Conservation (phyloP, 2,113 vertebrate genomes). For the Dipodomys spectabilis region DNA sequence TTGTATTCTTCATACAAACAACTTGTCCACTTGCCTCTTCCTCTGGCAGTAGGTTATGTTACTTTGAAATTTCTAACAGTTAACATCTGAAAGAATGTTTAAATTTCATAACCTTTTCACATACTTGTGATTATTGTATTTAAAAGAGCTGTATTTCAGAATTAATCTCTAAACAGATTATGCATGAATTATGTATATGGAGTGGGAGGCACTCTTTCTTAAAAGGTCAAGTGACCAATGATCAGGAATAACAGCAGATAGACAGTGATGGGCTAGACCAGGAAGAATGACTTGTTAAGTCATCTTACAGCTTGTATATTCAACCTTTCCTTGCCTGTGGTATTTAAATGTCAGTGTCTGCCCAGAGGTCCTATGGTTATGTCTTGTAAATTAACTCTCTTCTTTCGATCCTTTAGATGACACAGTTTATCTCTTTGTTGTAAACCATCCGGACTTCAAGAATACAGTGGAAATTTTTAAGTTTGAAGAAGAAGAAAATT, state of each 20-base stretch:
- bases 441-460: slow-evolving; percentile 92
- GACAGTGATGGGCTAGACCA: slow-evolving; percentile 9
- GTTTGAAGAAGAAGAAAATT: slow-evolving; percentile 90
- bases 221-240: slow-evolving; percentile 71
- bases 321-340: slow-evolving; percentile 57
- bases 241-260: slow-evolving; percentile 61
- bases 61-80: slow-evolving; percentile 57
- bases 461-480: slow-evolving; percentile 94
- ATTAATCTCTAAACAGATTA: slow-evolving; percentile 61
- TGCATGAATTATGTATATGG: slow-evolving; percentile 57
- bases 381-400: slow-evolving; percentile 64
- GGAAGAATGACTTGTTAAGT: slow-evolving; percentile 38
- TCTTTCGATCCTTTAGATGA: slow-evolving; percentile 86
- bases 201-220: slow-evolving; percentile 51
- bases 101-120: slow-evolving; percentile 63
- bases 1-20: slow-evolving; percentile 15
- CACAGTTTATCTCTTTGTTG: slow-evolving; percentile 93
- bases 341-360: slow-evolving; percentile 71
- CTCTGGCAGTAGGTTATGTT: not conserved
- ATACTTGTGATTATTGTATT: slow-evolving; percentile 38
- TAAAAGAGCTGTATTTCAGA: slow-evolving; percentile 52
- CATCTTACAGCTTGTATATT: not conserved
- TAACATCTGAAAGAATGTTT: slow-evolving; percentile 55
- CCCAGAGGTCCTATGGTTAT: slow-evolving; percentile 23
- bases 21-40: slow-evolving; percentile 22